Evolutionary conservation across 1,140 invertebrate species (phyloP), one percentile per base, ranked within the genome.

Genomic region (Harpegnathos saltator): DNA sequence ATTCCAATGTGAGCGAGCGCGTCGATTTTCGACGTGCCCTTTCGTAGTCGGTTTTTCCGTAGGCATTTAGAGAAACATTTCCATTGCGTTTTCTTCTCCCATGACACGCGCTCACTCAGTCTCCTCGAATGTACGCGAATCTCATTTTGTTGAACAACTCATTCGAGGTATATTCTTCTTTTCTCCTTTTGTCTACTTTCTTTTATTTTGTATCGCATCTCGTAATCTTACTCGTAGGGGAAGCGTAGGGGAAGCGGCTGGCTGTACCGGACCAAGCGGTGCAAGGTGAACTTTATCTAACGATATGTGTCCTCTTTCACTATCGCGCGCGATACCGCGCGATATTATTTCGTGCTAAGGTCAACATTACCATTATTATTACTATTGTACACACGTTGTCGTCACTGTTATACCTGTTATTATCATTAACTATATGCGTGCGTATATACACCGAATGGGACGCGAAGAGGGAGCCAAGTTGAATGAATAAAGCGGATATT

Each of bases 51-150:
- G 29, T 82, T 82, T 88, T 86, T 65, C 59, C 22, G 69, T 89
- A 90, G 86, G 84, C 89, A 90, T 89, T 90, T 90, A 90, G 89
- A 58, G 33, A 83, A 77, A 85, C 82, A 90, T 87, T 85, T 89
- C 84, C 80, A 87, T 88, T 84, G 71, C 58, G 59, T 71, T 61
- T 44, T 80, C 66, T 54, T 85, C 80, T 82, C 22, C 22, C 62
- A 71, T 26, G 63, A 72, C 26, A 85, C 52, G 85, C 63, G 58
- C 62, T n/a, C n/a, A 5, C 29, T 65, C 82, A 71, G 54, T 78
- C 59, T 65, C 48, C 48, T 72, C 52, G 12, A 44, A 44, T 1
- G 14, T 66, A 22, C 4, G 58, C 48, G 52, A 75, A 78, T 33
- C 56, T n/a, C 65, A 72, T 33, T 48, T n/a, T 19, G 22, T 44